A percentile compares a stretch with the other conserved stretches of the same genome.
Conservation (phyloP, 2,797 vertebrate species). For the Aplochiton taeniatus region DNA sequence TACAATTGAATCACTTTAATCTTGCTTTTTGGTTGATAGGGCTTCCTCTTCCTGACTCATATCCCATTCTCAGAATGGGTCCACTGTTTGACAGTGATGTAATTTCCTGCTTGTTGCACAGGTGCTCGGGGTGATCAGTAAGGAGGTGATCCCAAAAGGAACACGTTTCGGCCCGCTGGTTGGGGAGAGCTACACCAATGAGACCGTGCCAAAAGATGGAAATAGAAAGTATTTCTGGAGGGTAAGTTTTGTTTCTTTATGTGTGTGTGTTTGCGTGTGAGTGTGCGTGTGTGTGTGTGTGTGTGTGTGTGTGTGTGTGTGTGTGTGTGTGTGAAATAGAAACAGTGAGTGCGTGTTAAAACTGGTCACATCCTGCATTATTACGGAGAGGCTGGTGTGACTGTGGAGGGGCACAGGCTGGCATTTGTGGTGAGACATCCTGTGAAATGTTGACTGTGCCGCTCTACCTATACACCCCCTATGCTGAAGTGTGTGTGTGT, state of each 20-base stretch:
- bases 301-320: conserved; percentile 9
- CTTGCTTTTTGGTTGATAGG: conserved; percentile 16
- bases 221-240: conserved; percentile 94
- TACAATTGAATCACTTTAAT: conserved; percentile 35
- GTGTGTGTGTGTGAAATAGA: not conserved
- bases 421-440: conserved; percentile 61
- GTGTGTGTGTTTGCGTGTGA: conserved; percentile 8
- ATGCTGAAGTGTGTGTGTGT: not conserved
- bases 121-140: conserved; percentile 88
- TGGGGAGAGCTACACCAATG: conserved; percentile 86
- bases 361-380: conserved; percentile 73
- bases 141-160: conserved; percentile 90
- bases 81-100: conserved; percentile 34
- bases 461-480: conserved; percentile 6
- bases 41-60: conserved; percentile 11
- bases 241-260: conserved; percentile 76
- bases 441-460: conserved; percentile 38
- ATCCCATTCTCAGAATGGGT: conserved; percentile 25
- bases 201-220: conserved; percentile 83
- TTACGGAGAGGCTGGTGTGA: conserved; percentile 27
- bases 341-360: conserved; percentile 34
- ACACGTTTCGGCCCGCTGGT: conserved; percentile 91
- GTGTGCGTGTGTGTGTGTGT: conserved; percentile 1
- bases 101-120: conserved; percentile 48
- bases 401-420: conserved; percentile 32